Conservation (phyloP, 2,113 vertebrate species). For the Pardalotus punctatus region DNA sequence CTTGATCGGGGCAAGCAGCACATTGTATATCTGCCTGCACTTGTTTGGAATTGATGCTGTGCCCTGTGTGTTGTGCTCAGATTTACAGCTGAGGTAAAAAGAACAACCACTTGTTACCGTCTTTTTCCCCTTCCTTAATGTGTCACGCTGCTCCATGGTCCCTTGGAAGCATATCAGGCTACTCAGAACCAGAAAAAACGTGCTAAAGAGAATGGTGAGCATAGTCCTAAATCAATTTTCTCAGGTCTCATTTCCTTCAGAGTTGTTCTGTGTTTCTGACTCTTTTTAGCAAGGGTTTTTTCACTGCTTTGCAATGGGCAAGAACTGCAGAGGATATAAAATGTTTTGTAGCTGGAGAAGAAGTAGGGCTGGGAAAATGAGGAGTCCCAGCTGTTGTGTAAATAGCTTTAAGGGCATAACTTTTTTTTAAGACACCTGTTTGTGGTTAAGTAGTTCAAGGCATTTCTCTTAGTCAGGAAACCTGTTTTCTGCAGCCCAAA, state of each 20-base stretch:
- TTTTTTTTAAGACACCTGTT: neutral
- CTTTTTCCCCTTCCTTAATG: neutral
- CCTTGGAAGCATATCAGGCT: neutral
- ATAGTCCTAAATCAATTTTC: neutral
- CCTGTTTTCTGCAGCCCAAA: neutral
- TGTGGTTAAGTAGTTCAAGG: neutral
- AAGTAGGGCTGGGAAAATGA: neutral
- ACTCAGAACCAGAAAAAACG: neutral
- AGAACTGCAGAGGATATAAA: neutral
- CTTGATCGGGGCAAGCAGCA: neutral
- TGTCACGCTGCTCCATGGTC: neutral
- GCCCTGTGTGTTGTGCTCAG: neutral
- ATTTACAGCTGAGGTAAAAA: constrained; percentile 35
- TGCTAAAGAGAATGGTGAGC: neutral
- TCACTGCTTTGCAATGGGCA: neutral
- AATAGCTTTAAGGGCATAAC: neutral
- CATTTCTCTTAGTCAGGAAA: neutral
- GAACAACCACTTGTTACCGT: neutral
- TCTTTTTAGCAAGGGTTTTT: neutral
- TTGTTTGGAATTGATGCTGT: neutral
- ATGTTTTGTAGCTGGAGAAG: neutral
- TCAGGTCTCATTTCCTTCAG: neutral
- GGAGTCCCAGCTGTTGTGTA: neutral
- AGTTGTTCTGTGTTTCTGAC: neutral
- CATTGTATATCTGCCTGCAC: constrained; percentile 1